A percentile compares a stretch with the other conserved stretches of the same genome.
Conservation (phyloP, 2,797 vertebrate genomes). For the Decapterus maruadsi region DNA sequence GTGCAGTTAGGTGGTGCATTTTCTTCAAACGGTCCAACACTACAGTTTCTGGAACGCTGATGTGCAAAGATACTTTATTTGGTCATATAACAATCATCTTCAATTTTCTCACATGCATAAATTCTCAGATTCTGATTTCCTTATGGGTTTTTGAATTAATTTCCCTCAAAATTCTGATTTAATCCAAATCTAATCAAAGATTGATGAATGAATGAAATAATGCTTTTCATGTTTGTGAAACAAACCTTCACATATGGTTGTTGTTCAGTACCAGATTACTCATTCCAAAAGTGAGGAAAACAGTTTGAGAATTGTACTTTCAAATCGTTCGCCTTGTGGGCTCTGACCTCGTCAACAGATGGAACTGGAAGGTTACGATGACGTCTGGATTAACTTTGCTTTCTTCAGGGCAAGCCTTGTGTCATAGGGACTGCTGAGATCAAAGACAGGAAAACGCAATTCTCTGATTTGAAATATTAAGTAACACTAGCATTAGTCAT, state of each 20-base stretch:
- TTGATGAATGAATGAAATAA: not conserved
- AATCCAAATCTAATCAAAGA: not conserved
- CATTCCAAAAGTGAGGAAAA: conserved; percentile 14
- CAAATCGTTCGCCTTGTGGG: conserved; percentile 13
- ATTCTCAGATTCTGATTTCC: not conserved
- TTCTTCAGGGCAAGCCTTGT: conserved; percentile 33
- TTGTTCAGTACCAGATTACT: not conserved
- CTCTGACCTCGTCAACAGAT: conserved; percentile 27
- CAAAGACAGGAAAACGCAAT: conserved; percentile 44
- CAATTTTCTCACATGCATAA: not conserved
- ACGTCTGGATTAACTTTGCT: conserved; percentile 37
- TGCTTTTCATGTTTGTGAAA: not conserved
- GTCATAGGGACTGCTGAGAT: conserved; percentile 31
- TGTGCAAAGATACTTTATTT: conserved; percentile 22
- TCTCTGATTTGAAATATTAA: conserved; percentile 21
- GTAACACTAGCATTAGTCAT: conserved; percentile 19
- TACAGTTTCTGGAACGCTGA: conserved; percentile 31
- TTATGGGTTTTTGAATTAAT: not conserved
- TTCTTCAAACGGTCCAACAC: conserved; percentile 44
- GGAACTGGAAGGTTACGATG: conserved; percentile 17
- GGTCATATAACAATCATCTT: not conserved
- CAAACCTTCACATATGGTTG: conserved; percentile 8
- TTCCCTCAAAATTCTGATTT: not conserved
- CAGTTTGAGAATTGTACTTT: conserved; percentile 14
- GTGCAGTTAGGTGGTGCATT: conserved; percentile 29